Evolutionary conservation across 2,797 vertebrate genomes (phyloP), one percentile per base, ranked within the genome.

Genomic region (Gymnoscopelus braueri): DNA sequence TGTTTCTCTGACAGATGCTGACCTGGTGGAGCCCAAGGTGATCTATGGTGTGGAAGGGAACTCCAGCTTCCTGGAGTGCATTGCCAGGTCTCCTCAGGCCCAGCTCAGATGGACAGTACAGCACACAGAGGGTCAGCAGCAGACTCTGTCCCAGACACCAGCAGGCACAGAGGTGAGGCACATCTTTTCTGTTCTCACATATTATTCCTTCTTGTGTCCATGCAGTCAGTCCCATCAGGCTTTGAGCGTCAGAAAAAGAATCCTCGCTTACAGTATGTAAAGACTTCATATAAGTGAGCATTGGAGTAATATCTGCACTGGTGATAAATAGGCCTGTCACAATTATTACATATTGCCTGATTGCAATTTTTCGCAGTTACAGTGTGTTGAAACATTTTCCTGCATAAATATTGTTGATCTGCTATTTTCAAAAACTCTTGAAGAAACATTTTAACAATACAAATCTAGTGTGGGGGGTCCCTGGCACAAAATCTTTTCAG

Each of bases 11-110:
- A 62, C 86, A 95, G 94, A 79, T 4, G 65, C 57, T 0, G 57
- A 83, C 3, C 79, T 82, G 0, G 44, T 61, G 69, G 89, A 91
- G 35, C 87, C 93, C 63, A 94, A 91, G 80, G 10, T 79, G 35
- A 75, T 95, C 57, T 97, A 93, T 1, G 95, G 92, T 0, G 94
- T 97, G 32, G 95, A 96, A 79, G 95, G 91, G 26, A 96, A 96
- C 83, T 83, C 96, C 3, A 93, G 94, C 5, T 96, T 95, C 83
- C 88, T 97, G 5, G 95, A 96, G 84, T 97, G 96, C 51, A 55
- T 80, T 9, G 65, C 91, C 0, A 87, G 61, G 11, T 95, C 93
- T 0, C 84, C 89, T 0, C 94, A 94, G 89, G 89, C 91, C 0
- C 67, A 84, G 0, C 7, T 94, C 35, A 84, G 78, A 13, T 97